Conservation (phyloP, 2,888 invertebrate genomes). For the Mayetiola destructor region DNA sequence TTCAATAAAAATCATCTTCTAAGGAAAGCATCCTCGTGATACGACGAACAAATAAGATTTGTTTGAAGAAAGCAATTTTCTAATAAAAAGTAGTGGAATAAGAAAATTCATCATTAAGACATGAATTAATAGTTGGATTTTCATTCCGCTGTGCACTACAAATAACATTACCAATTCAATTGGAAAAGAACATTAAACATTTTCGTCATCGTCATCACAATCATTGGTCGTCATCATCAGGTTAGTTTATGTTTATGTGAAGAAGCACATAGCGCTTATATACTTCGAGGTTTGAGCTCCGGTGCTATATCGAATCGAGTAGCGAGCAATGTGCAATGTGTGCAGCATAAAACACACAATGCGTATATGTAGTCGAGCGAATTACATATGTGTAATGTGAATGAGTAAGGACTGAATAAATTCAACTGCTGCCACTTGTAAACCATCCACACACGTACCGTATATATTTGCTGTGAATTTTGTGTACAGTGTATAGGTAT, state of each 20-base stretch:
- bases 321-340: background rate
- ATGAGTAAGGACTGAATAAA: conserved; percentile 4
- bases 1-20: too few species aligned
- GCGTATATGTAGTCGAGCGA: background rate
- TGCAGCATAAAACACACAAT: background rate
- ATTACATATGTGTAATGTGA: background rate
- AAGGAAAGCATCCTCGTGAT: too few species aligned
- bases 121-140: too few species aligned
- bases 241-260: background rate
- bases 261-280: background rate
- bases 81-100: too few species aligned
- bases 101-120: too few species aligned
- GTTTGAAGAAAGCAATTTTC: too few species aligned
- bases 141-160: background rate
- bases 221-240: too few species aligned
- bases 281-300: too few species aligned
- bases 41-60: too few species aligned
- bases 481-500: conserved; percentile 9
- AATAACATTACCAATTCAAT: background rate
- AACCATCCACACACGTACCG: background rate
- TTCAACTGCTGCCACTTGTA: background rate
- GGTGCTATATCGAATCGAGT: background rate
- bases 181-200: conserved; percentile 1
- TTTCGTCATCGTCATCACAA: background rate
- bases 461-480: background rate